Conservation (phyloP, 2,888 invertebrate genomes). For the Hermaeophaga mercurialis region DNA sequence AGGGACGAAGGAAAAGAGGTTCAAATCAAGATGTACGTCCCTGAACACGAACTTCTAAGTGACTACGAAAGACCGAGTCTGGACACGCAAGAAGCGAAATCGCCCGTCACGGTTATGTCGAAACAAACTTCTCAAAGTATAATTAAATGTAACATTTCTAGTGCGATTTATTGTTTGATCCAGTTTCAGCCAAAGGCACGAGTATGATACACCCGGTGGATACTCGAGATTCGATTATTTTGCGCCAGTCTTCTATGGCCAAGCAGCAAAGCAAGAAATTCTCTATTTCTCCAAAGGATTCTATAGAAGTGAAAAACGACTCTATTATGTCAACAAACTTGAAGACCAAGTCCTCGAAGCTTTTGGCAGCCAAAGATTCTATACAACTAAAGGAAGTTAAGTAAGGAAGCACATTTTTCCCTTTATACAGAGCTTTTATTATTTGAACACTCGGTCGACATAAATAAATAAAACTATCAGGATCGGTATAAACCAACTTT, state of each 20-base stretch:
- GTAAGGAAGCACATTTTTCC: too few relatives aligned
- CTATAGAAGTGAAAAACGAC: constrained; percentile 29
- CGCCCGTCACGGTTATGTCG: not conserved
- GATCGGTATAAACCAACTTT: too few relatives aligned
- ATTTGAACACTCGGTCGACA: too few relatives aligned
- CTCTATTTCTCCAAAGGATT: constrained; percentile 25
- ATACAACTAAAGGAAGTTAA: constrained; percentile 37
- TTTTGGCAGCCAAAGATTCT: constrained; percentile 36
- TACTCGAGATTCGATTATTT: constrained; percentile 40
- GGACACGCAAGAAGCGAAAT: not conserved
- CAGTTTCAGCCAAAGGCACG: too few relatives aligned
- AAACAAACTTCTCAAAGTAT: not conserved
- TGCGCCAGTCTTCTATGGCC: constrained; percentile 33
- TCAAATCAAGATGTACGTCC: not conserved
- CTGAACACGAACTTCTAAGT: not conserved
- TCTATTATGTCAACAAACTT: constrained; percentile 28
- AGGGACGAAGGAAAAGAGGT: not conserved
- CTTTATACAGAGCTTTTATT: too few relatives aligned
- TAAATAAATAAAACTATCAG: too few relatives aligned
- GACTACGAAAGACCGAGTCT: not conserved
- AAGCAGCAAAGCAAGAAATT: constrained; percentile 25
- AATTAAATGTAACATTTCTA: not conserved
- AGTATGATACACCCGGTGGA: constrained; percentile 23
- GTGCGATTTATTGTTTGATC: not conserved
- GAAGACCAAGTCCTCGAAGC: constrained; percentile 33